Base-by-base conservation (phyloP, 1,140 invertebrate genomes). In the Nymphalis io region DNA sequence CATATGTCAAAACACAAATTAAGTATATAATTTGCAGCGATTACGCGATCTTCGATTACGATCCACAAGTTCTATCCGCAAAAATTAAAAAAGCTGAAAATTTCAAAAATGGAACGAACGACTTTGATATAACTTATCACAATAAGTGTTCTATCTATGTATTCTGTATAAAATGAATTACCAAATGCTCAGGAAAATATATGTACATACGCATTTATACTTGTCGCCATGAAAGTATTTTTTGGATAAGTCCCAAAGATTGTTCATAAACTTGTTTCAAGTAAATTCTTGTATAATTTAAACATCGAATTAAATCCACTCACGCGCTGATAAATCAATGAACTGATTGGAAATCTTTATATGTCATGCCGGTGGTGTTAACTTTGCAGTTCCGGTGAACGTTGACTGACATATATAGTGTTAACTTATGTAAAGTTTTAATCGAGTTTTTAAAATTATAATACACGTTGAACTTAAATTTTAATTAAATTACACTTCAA, bases 321-420 rank as follows among this genome's bases (percentile, higher is more conserved):
- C 59, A 42, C 59, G 59, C 59, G 59, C 59, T 44, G 18, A 60
- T 60, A 60, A 60, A 60, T 60, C 59, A 60, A 60, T 44, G 38
- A 33, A 40, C 18, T 59, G 58, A 59, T 59, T 59, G 27, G 20
- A 60, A 60, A 44, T 40, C 42, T 44, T 60, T 42, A 79, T 55
- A 33, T 27, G 51, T 55, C 12, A 55, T 27, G 20, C 5, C 23
- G 5, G 20, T 55, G 51, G 51, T 27, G 18, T 60, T 40, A 23
- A 44, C 20, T 60, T 46, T 33, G 21, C 42, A 40, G 44, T 44
- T 44, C 20, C 42, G 39, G 42, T n/a, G 16, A 44, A 8, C 12
- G 40, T 23, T 60, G 40, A 60, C 15, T 44, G 46, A 51, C 46
- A 21, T 51, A 20, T 21, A 51, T 51, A 51, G 46, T 8, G 18